Percentiles rank a stretch among this genome's conserved stretches.
These are phyloP conservation scores for Uloborus plumipes DNA, from an alignment of 2,888 invertebrate genomes.

Conservation along the genomic window DNA sequence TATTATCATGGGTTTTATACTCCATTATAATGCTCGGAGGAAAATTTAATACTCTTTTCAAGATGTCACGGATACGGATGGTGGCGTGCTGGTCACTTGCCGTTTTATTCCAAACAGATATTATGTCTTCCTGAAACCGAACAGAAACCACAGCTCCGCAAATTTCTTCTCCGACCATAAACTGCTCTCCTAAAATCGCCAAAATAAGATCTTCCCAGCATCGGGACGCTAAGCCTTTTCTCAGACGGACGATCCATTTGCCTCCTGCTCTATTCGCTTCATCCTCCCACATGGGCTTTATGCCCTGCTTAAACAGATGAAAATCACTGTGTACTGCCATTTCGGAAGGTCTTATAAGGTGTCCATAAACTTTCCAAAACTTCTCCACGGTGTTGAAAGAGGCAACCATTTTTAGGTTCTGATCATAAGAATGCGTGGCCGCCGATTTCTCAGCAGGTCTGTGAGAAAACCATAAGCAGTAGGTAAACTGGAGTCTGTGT, in stretches of 20 bases:
- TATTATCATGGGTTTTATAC: conserved; percentile 78
- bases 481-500: conserved; percentile 92
- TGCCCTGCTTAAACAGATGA: conserved; percentile 97
- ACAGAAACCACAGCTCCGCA: conserved; percentile 98
- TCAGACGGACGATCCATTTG: conserved; percentile 96
- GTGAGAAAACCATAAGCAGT: conserved; percentile 90
- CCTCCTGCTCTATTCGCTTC: conserved; percentile 95
- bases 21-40: conserved; percentile 93
- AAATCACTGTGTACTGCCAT: conserved; percentile 91
- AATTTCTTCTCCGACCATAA: conserved; percentile 98
- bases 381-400: conserved; percentile 83
- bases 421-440: conserved; percentile 77
- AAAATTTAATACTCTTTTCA: conserved; percentile 94
- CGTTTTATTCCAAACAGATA: conserved; percentile 97
- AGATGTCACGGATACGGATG: conserved; percentile 91
- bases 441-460: conserved; percentile 76
- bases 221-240: conserved; percentile 93
- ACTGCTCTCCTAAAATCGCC: conserved; percentile 96
- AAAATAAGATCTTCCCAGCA: conserved; percentile 99
- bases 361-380: conserved; percentile 97
- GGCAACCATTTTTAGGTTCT: conserved; percentile 86
- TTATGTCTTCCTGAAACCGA: conserved; percentile 93
- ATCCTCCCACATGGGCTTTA: conserved; percentile 99
- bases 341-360: conserved; percentile 89
- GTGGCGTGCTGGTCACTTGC: conserved; percentile 90